These are phyloP conservation scores for Brienomyrus longianalis DNA, from an alignment of 2,113 vertebrate species.

Conservation along the genomic window DNA sequence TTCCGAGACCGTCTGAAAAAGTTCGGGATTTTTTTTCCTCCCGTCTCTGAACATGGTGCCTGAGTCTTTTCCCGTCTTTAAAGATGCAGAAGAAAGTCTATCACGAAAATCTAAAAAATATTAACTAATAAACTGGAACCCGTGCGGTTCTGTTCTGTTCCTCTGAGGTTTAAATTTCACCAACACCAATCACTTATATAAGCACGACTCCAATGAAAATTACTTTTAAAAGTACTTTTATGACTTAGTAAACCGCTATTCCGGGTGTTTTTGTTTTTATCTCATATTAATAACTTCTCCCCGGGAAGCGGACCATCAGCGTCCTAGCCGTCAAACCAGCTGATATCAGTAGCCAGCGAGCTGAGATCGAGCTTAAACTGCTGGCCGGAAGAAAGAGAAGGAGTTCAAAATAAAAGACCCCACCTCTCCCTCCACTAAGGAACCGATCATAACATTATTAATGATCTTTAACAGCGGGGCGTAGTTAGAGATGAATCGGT, in stretches of 20 bases:
- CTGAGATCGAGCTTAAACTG: not conserved
- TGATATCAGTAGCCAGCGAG: not conserved
- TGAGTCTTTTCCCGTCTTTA: not conserved
- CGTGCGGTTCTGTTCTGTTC: not conserved
- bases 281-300: not conserved
- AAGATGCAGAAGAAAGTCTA: not conserved
- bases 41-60: conserved; percentile 70
- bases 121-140: not conserved
- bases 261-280: not conserved
- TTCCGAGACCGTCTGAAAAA: conserved; percentile 73
- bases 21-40: conserved; percentile 67
- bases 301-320: not conserved
- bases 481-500: too few relatives aligned
- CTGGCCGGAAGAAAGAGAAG: conserved; percentile 23
- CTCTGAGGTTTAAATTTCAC: not conserved
- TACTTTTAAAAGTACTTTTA: not conserved
- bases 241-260: not conserved
- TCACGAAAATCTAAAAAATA: not conserved
- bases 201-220: not conserved
- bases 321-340: not conserved
- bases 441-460: not conserved
- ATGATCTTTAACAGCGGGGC: not conserved
- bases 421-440: not conserved
- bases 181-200: not conserved
- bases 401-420: conserved; percentile 32